Base-by-base conservation (phyloP, 2,797 vertebrate species). In the Salmo trutta region DNA sequence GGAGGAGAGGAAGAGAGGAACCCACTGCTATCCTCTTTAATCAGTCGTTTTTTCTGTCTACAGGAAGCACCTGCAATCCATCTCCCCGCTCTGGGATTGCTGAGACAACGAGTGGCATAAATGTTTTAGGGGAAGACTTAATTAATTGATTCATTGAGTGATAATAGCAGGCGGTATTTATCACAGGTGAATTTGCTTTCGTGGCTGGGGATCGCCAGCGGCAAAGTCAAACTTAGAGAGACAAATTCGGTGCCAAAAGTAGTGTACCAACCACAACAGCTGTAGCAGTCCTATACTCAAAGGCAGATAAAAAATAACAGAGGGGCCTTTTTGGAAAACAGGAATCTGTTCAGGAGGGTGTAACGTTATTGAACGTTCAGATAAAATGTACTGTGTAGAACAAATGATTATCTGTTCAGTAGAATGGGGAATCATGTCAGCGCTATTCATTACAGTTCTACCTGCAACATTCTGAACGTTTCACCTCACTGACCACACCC, bases 31-130 rank as follows among this genome's bases (percentile, higher is more conserved):
- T 79, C 74, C 77, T 78, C 77, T 90, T 91, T 84, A 92, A 90
- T 92, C 88, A 86, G 65, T 82, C 14, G 31, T 15, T 1, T 41
- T 73, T 65, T 47, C 86, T 78, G 85, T 79, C 83, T 77, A 80
- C 89, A 91, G 89, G 91, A 92, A 92, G 86, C 90, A 92, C 88
- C 88, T 91, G 90, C 76, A 88, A 91, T 93, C 88, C 88, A 91
- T 92, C 90, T 92, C 83, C 81, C 78, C 19, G 21, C 84, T 77
- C 79, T 83, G 88, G 86, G 86, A 90, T 87, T 17, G 67, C 78
- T 76, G 73, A 19, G 76, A 82, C 86, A 86, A 87, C 79, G 81
- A 84, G 81, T 79, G 88, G 86, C 83, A 88, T 90, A 84, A 87
- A 90, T 86, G 81, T 92, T 92, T 89, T 76, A 89, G 83, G 29